Conservation (phyloP, 2,888 invertebrate genomes). For the Biston betularia region DNA sequence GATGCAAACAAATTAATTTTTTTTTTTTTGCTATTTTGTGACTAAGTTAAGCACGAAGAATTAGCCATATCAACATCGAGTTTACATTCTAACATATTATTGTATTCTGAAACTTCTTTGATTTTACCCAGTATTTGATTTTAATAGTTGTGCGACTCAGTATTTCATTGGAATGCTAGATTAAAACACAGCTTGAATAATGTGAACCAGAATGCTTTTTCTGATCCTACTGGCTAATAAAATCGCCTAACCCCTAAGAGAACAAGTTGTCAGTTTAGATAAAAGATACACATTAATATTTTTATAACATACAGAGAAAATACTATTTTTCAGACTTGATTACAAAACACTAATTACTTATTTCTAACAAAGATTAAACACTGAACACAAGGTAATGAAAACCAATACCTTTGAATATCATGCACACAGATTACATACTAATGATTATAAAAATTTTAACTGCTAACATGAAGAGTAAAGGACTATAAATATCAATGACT, state of each 20-base stretch:
- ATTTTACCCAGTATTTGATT: no score
- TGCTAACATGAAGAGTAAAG: slow-evolving; percentile 8
- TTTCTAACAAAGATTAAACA: slow-evolving; percentile 49
- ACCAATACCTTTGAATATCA: slow-evolving; percentile 48
- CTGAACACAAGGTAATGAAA: slow-evolving; percentile 64
- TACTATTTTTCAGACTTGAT: slow-evolving; percentile 37
- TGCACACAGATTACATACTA: slow-evolving; percentile 41
- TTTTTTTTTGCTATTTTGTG: no score
- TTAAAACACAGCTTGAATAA: not conserved
- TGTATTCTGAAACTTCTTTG: no score
- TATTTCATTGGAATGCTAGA: not conserved
- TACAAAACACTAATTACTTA: slow-evolving; percentile 37
- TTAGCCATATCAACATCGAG: no score
- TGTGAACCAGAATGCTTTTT: not conserved
- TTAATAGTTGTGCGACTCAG: not conserved
- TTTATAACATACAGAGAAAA: slow-evolving; percentile 4
- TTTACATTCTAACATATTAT: no score
- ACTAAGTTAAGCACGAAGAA: no score
- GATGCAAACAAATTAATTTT: no score
- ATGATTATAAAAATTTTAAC: slow-evolving; percentile 12
- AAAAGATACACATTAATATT: slow-evolving; percentile 1
- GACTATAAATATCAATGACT: slow-evolving; percentile 51
- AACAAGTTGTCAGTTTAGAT: not conserved
- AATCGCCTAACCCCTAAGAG: not conserved
- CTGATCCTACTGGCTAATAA: not conserved